phyloP scores from a whole-genome alignment of 1,140 invertebrate genomes.

The Lordiphosa stackelbergi region DNA sequence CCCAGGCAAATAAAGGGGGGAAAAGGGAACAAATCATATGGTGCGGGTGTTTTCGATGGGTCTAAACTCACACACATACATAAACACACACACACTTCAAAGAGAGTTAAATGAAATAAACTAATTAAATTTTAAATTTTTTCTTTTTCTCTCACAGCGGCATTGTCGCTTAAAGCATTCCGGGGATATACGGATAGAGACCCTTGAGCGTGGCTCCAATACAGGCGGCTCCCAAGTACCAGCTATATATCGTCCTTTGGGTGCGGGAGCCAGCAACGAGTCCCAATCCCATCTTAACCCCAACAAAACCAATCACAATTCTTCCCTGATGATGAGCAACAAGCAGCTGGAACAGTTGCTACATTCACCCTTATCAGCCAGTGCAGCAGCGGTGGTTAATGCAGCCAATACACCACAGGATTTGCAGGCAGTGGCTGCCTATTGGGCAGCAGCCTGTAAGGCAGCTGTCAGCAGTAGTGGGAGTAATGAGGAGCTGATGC shows the following conservation, averaged over 20 bases:
- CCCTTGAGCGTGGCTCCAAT: slow-evolving; percentile 77
- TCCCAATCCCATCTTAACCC: slow-evolving; percentile 33
- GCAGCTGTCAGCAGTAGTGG: slow-evolving; percentile 34
- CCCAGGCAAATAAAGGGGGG: slow-evolving; percentile 5
- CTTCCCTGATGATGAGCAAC: slow-evolving; percentile 37
- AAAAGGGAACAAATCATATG: slow-evolving; percentile 35
- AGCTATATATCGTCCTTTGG: slow-evolving; percentile 75
- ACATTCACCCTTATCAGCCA: slow-evolving; percentile 61
- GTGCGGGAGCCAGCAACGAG: slow-evolving; percentile 58
- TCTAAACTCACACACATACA: slow-evolving; percentile 40
- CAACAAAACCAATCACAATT: slow-evolving; percentile 15
- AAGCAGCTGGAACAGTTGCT: slow-evolving; percentile 57
- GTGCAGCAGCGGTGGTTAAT: slow-evolving; percentile 57
- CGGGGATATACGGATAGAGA: slow-evolving; percentile 83
- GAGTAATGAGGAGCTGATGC: slow-evolving; percentile 58
- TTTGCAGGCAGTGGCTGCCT: slow-evolving; percentile 58
- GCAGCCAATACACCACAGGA: slow-evolving; percentile 65
- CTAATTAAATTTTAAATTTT: neutral
- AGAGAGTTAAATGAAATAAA: slow-evolving; percentile 1
- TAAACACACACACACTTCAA: slow-evolving; percentile 11
- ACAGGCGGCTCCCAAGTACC: slow-evolving; percentile 46
- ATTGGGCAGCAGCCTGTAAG: slow-evolving; percentile 59
- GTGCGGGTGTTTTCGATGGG: slow-evolving; percentile 65
- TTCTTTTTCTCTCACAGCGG: slow-evolving; percentile 78
- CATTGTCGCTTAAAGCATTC: slow-evolving; percentile 86